phyloP scores from a whole-genome alignment of 2,888 invertebrate genomes.

The Tenthredo notha region DNA sequence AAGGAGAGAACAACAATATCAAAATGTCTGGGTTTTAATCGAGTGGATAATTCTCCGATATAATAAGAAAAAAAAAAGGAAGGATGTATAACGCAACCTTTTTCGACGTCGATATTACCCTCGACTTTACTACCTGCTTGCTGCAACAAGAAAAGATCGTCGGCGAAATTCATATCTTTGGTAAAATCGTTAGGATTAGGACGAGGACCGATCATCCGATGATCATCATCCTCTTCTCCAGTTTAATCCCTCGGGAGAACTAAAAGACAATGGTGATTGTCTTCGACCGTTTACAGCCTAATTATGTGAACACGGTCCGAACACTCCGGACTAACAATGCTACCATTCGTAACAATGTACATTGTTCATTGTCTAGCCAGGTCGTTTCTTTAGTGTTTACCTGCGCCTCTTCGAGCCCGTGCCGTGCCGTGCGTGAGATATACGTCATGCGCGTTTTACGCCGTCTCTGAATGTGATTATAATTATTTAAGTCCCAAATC shows the following conservation, averaged over 20 bases:
- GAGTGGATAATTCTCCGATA: neutral
- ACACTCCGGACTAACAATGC: conserved; percentile 77
- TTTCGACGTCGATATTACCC: neutral
- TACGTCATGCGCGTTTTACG: conserved; percentile 27
- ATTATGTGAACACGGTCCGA: conserved; percentile 77
- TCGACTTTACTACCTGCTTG: neutral
- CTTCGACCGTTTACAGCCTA: conserved; percentile 78
- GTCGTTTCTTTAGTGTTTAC: conserved; percentile 66
- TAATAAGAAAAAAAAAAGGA: neutral
- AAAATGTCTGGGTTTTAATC: neutral
- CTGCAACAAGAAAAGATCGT: neutral
- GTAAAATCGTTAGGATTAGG: conserved; percentile 30
- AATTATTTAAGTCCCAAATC: conserved; percentile 3
- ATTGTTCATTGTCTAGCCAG: conserved; percentile 77
- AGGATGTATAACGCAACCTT: neutral
- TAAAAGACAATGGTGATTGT: conserved; percentile 77
- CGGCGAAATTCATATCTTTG: neutral
- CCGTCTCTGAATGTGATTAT: conserved; percentile 22
- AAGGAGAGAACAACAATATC: neutral
- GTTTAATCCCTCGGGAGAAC: conserved; percentile 53
- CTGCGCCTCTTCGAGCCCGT: conserved; percentile 57
- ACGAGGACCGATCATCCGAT: conserved; percentile 46
- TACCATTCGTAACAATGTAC: conserved; percentile 79
- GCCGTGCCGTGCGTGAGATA: conserved; percentile 28
- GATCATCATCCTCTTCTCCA: conserved; percentile 11